These are phyloP conservation scores for Anodontia alba DNA, from an alignment of 2,888 invertebrate genomes.

Conservation along the genomic window DNA sequence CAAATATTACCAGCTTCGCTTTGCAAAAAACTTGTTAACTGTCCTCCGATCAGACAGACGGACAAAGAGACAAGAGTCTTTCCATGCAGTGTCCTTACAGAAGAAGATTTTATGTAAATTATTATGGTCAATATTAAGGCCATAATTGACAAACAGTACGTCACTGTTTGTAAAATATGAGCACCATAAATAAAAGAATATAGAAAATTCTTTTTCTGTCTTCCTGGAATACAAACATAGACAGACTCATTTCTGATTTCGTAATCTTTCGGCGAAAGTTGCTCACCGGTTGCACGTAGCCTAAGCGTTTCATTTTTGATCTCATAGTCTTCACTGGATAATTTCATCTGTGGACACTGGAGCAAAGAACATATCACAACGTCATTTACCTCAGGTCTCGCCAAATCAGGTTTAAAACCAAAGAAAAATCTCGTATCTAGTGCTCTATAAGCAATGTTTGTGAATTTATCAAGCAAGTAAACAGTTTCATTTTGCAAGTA, in stretches of 20 bases:
- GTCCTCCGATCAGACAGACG: slow-evolving; percentile 6
- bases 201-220: not conserved
- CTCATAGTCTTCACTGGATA: not conserved
- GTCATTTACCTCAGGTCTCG: not conserved
- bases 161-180: not conserved
- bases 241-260: not conserved
- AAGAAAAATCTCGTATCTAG: not conserved
- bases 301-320: not conserved
- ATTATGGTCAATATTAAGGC: not conserved
- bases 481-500: not conserved
- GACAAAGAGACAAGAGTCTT: slow-evolving; percentile 15
- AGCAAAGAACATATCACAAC: not conserved
- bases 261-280: not conserved
- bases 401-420: not conserved
- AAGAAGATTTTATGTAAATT: slow-evolving; percentile 11
- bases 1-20: not conserved
- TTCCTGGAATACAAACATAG: not conserved
- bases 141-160: not conserved
- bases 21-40: slow-evolving; percentile 1
- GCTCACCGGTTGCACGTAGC: not conserved
- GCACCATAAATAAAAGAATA: not conserved
- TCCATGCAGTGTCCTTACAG: slow-evolving; percentile 10
- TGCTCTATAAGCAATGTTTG: not conserved
- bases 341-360: not conserved
- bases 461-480: not conserved